These are phyloP conservation scores for Lordiphosa collinella DNA, from an alignment of 1,140 invertebrate species.

Conservation along the genomic window DNA sequence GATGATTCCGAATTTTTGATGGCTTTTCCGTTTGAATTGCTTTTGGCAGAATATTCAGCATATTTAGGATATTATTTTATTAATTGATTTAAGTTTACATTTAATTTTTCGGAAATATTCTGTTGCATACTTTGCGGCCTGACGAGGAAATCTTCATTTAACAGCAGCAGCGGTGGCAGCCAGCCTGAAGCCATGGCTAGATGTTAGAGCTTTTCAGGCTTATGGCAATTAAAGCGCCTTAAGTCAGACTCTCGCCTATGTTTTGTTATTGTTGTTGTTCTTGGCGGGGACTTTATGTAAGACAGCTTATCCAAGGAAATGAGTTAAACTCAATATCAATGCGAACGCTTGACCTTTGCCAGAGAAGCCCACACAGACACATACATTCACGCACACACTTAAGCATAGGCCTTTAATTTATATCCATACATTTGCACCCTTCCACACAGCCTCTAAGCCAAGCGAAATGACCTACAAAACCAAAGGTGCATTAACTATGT, in stretches of 20 bases:
- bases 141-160: conserved; percentile 1
- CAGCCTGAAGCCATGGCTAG: background rate
- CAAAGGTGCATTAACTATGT: conserved; percentile 11
- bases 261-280: background rate
- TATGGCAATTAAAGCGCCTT: conserved; percentile 49
- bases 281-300: conserved; percentile 24
- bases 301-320: conserved; percentile 35
- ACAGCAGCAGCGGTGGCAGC: conserved; percentile 7
- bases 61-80: too few species aligned
- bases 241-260: conserved; percentile 18
- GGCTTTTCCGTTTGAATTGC: too few species aligned
- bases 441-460: conserved; percentile 29
- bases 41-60: too few species aligned
- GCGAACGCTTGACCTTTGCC: conserved; percentile 11
- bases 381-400: conserved; percentile 8
- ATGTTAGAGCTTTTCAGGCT: conserved; percentile 16
- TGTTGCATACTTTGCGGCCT: background rate
- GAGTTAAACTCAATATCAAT: conserved; percentile 19
- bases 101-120: too few species aligned
- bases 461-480: conserved; percentile 43
- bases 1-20: too few species aligned
- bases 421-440: conserved; percentile 7
- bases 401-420: conserved; percentile 5
- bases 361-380: conserved; percentile 18
- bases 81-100: too few species aligned